These are phyloP conservation scores for Monochamus alternatus DNA, from an alignment of 2,888 invertebrate species.

Conservation along the genomic window DNA sequence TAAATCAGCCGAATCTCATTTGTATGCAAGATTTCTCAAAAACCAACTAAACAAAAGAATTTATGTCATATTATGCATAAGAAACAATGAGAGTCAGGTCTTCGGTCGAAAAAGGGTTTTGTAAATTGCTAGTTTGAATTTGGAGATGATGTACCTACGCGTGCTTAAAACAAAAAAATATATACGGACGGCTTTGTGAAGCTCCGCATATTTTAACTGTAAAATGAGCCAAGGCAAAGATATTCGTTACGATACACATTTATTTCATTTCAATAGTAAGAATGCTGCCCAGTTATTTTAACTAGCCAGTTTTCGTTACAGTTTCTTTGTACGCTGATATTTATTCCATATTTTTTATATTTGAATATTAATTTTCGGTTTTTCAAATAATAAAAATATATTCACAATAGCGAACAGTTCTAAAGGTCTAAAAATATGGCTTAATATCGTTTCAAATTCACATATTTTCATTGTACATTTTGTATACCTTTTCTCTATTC, in stretches of 20 bases:
- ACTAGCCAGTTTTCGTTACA: neutral
- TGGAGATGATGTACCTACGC: conserved; percentile 4
- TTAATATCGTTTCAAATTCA: too few species aligned
- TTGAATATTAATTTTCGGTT: too few species aligned
- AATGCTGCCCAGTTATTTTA: neutral
- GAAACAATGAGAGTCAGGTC: conserved; percentile 45
- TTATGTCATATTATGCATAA: conserved; percentile 52
- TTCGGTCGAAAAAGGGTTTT: conserved; percentile 21
- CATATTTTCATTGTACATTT: too few species aligned
- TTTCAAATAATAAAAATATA: too few species aligned
- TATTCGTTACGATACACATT: neutral
- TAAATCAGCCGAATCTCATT: conserved; percentile 67
- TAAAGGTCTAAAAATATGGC: too few species aligned
- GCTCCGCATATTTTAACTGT: neutral
- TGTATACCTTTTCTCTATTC: too few species aligned
- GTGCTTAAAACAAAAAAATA: conserved; percentile 8
- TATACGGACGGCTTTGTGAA: neutral
- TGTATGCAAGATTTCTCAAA: conserved; percentile 65
- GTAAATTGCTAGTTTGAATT: conserved; percentile 25
- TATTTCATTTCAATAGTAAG: neutral
- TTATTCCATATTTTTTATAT: too few species aligned
- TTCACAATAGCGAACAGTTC: too few species aligned
- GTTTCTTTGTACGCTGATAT: too few species aligned
- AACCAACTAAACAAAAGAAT: conserved; percentile 63
- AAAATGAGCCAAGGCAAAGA: neutral